phyloP scores from a whole-genome alignment of 2,113 vertebrate genomes.

The Notechis scutatus region DNA sequence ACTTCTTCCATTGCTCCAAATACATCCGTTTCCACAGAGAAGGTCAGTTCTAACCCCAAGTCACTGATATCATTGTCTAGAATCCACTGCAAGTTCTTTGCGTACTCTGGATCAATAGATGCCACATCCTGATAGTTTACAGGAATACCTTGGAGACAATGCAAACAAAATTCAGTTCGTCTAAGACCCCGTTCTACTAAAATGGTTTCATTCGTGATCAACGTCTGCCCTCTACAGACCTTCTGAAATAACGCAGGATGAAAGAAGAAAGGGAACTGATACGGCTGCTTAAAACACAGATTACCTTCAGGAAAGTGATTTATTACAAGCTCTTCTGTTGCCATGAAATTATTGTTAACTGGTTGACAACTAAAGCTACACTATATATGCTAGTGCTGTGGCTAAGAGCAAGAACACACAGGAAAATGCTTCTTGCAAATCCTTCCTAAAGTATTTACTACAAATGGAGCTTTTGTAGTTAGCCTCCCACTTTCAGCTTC shows the following conservation, averaged over 20 bases:
- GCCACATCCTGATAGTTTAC: slow-evolving; percentile 98
- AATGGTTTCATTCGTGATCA: slow-evolving; percentile 55
- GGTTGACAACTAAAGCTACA: background rate
- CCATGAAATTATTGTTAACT: background rate
- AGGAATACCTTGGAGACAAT: slow-evolving; percentile 82
- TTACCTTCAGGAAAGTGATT: background rate
- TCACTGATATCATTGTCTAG: slow-evolving; percentile 98
- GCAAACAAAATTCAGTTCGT: slow-evolving; percentile 35
- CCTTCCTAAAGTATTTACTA: background rate
- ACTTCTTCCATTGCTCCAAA: slow-evolving; percentile 98
- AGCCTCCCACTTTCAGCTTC: background rate
- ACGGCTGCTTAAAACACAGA: background rate
- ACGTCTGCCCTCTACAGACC: slow-evolving; percentile 75
- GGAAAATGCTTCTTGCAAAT: background rate
- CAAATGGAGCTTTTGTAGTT: background rate
- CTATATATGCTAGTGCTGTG: background rate
- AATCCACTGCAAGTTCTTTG: slow-evolving; percentile 98
- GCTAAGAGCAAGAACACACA: background rate
- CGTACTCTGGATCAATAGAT: slow-evolving; percentile 98
- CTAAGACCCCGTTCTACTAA: slow-evolving; percentile 5
- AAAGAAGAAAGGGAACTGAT: slow-evolving; percentile 10
- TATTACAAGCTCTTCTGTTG: background rate
- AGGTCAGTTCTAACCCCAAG: slow-evolving; percentile 92
- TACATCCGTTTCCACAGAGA: slow-evolving; percentile 95
- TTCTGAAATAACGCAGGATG: slow-evolving; percentile 52